Evolutionary conservation across 2,888 invertebrate genomes (phyloP).

Genomic region (Noctua comes): DNA sequence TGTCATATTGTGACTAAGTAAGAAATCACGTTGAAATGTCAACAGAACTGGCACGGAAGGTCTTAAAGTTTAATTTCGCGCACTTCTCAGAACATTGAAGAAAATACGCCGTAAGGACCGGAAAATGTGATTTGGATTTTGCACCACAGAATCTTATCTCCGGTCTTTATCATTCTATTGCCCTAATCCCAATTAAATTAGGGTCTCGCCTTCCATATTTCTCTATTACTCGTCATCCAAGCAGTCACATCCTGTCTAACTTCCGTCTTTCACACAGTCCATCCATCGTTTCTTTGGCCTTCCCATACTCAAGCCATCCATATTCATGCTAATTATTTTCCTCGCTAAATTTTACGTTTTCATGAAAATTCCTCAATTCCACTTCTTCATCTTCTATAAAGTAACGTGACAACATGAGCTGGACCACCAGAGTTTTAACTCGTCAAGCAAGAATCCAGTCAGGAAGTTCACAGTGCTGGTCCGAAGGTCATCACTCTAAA

Average conservation of each 20-base stretch:
- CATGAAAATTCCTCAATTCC: not conserved
- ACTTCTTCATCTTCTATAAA: not conserved
- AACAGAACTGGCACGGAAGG: not conserved
- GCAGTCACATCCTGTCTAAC: not conserved
- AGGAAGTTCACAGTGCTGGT: not conserved
- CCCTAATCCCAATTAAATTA: not conserved
- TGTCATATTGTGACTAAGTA: not conserved
- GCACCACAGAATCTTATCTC: not conserved
- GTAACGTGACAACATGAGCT: not conserved
- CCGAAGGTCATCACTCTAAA: not conserved
- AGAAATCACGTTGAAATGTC: not conserved
- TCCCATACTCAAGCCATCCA: not conserved
- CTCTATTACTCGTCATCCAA: not conserved
- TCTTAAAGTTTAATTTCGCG: not conserved
- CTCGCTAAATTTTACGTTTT: not conserved
- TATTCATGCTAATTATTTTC: not conserved
- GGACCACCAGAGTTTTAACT: not conserved
- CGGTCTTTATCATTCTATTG: not conserved
- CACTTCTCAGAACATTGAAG: not conserved
- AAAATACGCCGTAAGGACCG: not conserved
- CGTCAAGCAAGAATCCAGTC: not conserved
- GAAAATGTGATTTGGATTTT: not conserved
- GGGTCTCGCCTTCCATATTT: not conserved
- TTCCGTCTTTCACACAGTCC: not conserved
- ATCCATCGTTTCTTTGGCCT: not conserved